A percentile compares a stretch with the other conserved stretches of the same genome.
Evolutionary conservation across 2,797 vertebrate species (phyloP).

Genomic region (Coregonus sp.): DNA sequence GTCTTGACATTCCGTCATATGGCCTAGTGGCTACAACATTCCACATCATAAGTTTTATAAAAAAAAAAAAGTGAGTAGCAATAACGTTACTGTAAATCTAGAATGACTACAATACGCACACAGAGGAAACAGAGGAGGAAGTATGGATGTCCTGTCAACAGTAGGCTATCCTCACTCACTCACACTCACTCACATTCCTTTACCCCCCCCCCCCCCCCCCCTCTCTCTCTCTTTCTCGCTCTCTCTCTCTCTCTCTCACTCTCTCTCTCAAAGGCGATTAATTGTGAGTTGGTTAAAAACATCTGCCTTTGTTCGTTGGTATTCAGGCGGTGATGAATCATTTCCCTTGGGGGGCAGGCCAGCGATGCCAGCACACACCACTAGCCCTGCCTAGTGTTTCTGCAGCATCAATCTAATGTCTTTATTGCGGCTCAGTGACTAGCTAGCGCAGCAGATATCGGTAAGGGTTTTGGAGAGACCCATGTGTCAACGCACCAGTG

Average conservation of each 20-base stretch:
- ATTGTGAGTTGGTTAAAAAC: conserved; percentile 51
- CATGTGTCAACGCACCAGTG: conserved; percentile 19
- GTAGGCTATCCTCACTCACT: neutral
- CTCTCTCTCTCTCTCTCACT: conserved; percentile 26
- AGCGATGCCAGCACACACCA: conserved; percentile 18
- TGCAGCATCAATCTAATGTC: conserved; percentile 43
- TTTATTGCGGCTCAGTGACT: conserved; percentile 12
- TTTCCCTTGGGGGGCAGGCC: conserved; percentile 39
- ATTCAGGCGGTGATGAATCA: conserved; percentile 62
- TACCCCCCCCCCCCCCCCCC: conserved; percentile 32
- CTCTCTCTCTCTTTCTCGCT: conserved; percentile 3
- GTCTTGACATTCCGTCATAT: neutral
- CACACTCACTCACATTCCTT: neutral
- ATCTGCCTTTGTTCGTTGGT: conserved; percentile 60
- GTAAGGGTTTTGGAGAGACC: conserved; percentile 6
- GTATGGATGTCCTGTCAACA: neutral
- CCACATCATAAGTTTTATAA: neutral
- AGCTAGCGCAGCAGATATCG: neutral
- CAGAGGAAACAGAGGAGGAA: conserved; percentile 20
- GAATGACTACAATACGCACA: neutral
- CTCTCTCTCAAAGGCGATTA: conserved; percentile 31
- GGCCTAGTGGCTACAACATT: neutral
- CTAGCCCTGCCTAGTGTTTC: conserved; percentile 49
- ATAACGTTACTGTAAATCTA: neutral
- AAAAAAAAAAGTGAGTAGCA: neutral